These are phyloP conservation scores for Caranx ignobilis DNA, from an alignment of 2,113 vertebrate genomes.

Conservation along the genomic window DNA sequence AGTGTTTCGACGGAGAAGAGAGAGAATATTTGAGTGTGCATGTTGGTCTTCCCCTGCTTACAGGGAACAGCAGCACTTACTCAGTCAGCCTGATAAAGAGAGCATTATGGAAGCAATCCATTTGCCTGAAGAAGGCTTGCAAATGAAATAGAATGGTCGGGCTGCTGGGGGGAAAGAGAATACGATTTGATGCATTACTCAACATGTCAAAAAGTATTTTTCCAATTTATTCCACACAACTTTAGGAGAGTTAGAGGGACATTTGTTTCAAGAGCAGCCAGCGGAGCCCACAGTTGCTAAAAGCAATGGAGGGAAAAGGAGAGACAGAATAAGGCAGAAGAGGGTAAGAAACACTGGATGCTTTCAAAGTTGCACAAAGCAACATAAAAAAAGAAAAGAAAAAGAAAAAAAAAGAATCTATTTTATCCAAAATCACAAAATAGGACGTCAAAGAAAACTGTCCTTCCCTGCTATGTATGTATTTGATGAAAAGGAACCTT, in stretches of 20 bases:
- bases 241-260: conserved; percentile 64
- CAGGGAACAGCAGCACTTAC: conserved; percentile 59
- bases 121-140: conserved; percentile 66
- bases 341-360: conserved; percentile 30
- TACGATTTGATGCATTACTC: conserved; percentile 77
- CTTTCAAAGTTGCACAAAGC: conserved; percentile 34
- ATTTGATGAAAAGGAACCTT: not conserved
- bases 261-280: conserved; percentile 68
- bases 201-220: conserved; percentile 78
- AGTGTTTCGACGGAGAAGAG: not conserved
- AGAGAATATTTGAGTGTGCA: conserved; percentile 15
- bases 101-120: conserved; percentile 70
- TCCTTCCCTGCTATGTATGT: conserved; percentile 1
- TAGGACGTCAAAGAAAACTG: conserved; percentile 11
- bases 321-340: not conserved
- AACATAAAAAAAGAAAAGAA: not conserved
- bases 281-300: conserved; percentile 43
- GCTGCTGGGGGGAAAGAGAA: conserved; percentile 65
- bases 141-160: conserved; percentile 62
- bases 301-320: conserved; percentile 33
- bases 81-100: conserved; percentile 69
- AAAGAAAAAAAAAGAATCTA: not conserved
- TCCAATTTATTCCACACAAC: conserved; percentile 71
- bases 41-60: conserved; percentile 58
- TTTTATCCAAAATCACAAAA: conserved; percentile 39